Evolutionary conservation across 2,888 invertebrate genomes (phyloP), one percentile per base, ranked within the genome.

Genomic region (Sthenelais limicola): DNA sequence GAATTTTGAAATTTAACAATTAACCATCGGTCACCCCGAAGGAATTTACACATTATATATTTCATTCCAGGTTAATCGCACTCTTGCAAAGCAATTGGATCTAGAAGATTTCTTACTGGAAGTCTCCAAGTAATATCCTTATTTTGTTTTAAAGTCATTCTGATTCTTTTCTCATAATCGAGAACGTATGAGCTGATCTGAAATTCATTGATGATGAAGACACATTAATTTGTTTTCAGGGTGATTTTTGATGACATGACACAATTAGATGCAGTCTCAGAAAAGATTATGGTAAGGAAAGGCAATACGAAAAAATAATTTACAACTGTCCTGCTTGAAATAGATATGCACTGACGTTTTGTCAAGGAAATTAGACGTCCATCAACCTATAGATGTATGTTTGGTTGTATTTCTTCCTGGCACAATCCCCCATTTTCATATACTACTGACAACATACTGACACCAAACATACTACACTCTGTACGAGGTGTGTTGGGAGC

Each of bases 211-310:
- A n/a, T n/a, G n/a, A n/a, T n/a, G n/a, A n/a, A n/a, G n/a, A n/a
- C n/a, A n/a, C n/a, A n/a, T n/a, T n/a, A 21, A 12, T 51, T 26
- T 9, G 7, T 5, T 73, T 74, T 1, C 73, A 79, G 79, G 69
- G 74, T 75, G 5, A 77, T 83, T 73, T 82, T 82, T 74, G 81
- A 82, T 73, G 82, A 83, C 58, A 77, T 82, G 47, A 78, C 78
- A 24, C 77, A 78, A 62, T 78, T 81, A 28, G 81, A 82, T 66
- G 66, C 48, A 3, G 76, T 83, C 1, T 76, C 82, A 26, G 76
- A 80, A 48, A 81, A 80, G 28, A 82, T 82, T 38, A 81, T 83
- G 80, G 79, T 80, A 68, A 73, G 77, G 51, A 12, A 12, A 43
- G 28, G 3, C 24, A 51, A 52, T 24, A n/a, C 52, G 43, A 18